Conservation (phyloP, 2,113 vertebrate genomes). For the Microtus richardsoni region DNA sequence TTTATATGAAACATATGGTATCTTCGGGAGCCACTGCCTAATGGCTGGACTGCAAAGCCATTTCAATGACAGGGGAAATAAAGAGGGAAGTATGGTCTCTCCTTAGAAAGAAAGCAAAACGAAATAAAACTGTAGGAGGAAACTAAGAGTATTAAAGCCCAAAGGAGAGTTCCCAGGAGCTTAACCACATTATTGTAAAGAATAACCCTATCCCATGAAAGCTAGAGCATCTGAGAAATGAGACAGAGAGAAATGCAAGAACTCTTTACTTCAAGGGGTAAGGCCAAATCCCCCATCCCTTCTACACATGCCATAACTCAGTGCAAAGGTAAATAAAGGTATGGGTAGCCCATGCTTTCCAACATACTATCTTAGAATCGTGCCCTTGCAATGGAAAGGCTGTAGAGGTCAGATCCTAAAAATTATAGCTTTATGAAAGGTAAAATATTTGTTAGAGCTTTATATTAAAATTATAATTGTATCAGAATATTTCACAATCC, state of each 20-base stretch:
- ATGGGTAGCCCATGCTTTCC: neutral
- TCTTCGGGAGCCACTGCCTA: conserved; percentile 48
- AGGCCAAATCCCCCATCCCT: no score
- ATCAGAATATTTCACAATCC: neutral
- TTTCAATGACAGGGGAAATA: conserved; percentile 28
- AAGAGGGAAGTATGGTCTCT: neutral
- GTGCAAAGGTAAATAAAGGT: neutral
- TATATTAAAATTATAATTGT: neutral
- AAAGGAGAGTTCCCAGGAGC: neutral
- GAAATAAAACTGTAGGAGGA: conserved; percentile 19
- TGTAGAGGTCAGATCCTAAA: neutral
- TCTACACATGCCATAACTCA: rapidly evolving
- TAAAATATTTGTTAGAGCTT: neutral
- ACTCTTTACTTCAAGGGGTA: neutral
- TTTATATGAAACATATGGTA: conserved; percentile 86
- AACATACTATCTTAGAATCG: neutral
- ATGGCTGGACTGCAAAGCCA: conserved; percentile 63
- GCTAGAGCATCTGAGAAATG: neutral
- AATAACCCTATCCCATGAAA: neutral
- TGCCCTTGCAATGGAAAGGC: neutral
- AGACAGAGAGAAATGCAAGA: neutral
- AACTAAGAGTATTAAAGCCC: neutral
- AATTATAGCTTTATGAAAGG: neutral
- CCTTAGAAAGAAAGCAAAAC: conserved; percentile 30
- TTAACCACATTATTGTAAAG: conserved; percentile 2